Evolutionary conservation across 1,140 invertebrate genomes (phyloP).

Genomic region (Pogonus chalceus): DNA sequence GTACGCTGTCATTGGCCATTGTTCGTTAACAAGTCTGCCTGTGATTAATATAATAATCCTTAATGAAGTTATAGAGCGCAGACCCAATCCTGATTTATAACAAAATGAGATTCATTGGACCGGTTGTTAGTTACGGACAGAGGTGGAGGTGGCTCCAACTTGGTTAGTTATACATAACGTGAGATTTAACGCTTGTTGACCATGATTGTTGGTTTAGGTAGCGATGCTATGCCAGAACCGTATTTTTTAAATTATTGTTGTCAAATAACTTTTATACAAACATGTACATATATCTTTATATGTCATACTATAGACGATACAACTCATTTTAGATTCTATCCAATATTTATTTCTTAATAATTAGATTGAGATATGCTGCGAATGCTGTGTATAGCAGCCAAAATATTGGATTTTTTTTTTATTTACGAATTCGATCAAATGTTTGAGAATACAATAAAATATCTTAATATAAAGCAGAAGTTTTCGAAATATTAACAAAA

Average conservation of each 20-base stretch:
- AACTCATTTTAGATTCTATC: no score
- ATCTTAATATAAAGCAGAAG: no score
- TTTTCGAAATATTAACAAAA: no score
- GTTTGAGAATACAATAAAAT: no score
- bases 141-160: background rate
- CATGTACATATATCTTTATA: no score
- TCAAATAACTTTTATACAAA: no score
- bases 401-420: no score
- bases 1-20: constrained; percentile 24
- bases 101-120: constrained; percentile 26
- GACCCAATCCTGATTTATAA: constrained; percentile 35
- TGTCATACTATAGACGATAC: no score
- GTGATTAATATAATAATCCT: constrained; percentile 34
- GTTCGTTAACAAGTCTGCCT: constrained; percentile 24
- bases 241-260: background rate
- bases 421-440: no score
- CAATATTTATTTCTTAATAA: no score
- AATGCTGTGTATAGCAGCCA: no score
- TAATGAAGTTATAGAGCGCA: constrained; percentile 36
- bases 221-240: background rate
- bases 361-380: no score
- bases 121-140: background rate
- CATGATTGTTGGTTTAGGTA: background rate
- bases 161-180: background rate
- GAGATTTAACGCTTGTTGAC: background rate